These are phyloP conservation scores for Chelonus insularis DNA, from an alignment of 1,140 invertebrate genomes.

Conservation along the genomic window DNA sequence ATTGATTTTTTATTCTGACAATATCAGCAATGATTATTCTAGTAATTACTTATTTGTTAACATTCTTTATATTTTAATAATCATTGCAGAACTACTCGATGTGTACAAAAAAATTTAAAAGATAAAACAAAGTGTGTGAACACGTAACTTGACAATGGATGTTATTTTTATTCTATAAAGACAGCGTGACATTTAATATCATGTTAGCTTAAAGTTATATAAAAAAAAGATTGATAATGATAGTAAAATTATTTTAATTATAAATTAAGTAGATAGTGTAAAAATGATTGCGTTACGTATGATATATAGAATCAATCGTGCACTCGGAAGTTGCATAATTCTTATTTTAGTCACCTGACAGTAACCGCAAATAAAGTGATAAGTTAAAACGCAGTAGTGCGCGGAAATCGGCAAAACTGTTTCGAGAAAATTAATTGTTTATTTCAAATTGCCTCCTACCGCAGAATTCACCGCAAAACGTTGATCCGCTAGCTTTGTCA, in stretches of 20 bases:
- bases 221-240: neutral
- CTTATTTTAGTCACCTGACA: neutral
- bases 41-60: no score
- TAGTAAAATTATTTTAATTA: neutral
- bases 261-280: neutral
- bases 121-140: constrained; percentile 6
- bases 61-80: neutral
- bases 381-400: neutral
- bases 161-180: neutral
- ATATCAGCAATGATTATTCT: no score
- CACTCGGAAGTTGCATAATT: no score
- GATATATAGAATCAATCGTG: no score
- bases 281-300: no score
- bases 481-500: constrained; percentile 27
- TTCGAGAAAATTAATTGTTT: constrained; percentile 43
- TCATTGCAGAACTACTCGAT: neutral
- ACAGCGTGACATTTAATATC: neutral
- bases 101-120: neutral
- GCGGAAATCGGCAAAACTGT: constrained; percentile 12
- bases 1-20: no score
- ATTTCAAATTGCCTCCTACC: constrained; percentile 35
- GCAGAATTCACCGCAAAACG: constrained; percentile 40
- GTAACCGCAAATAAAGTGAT: neutral
- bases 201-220: neutral
- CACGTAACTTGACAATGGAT: neutral